phyloP scores from a whole-genome alignment of 23 tunicate genomes.

The Diplosoma virens region DNA sequence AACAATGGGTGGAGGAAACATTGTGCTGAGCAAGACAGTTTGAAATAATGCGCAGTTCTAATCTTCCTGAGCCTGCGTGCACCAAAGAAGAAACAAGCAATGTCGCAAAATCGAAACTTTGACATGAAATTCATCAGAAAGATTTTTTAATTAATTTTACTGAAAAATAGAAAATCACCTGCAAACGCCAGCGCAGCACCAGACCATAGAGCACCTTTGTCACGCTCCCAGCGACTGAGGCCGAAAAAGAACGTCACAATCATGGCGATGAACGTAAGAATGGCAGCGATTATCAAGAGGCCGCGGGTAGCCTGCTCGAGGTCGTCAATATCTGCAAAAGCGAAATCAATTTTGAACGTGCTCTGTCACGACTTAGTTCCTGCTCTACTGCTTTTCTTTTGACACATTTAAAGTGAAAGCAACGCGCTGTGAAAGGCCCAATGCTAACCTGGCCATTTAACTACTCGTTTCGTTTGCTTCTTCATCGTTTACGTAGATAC shows the following conservation, averaged over 20 bases:
- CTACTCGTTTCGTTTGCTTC: no score
- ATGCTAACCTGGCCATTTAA: no score
- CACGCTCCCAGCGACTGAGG: not conserved
- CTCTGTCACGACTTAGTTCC: no score
- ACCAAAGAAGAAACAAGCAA: not conserved
- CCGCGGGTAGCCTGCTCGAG: conserved; percentile 57
- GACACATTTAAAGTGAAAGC: no score
- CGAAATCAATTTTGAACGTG: not conserved
- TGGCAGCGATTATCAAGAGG: conserved; percentile 33
- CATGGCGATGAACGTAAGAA: conserved; percentile 27
- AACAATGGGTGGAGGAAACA: no score
- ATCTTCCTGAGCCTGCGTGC: not conserved
- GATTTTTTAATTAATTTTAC: not conserved
- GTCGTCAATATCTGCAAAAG: not conserved
- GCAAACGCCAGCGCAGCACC: conserved; percentile 32
- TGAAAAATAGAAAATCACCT: conserved; percentile 1
- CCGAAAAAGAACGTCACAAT: conserved; percentile 16
- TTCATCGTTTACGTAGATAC: no score
- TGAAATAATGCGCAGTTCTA: no score
- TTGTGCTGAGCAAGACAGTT: no score
- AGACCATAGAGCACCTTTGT: conserved; percentile 22
- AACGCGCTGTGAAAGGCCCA: no score
- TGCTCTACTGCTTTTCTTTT: no score
- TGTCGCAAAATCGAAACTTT: no score
- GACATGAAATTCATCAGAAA: no score